Evolutionary conservation across 2,113 vertebrate species (phyloP), one percentile per base, ranked within the genome.

Genomic region (Callospermophilus lateralis): DNA sequence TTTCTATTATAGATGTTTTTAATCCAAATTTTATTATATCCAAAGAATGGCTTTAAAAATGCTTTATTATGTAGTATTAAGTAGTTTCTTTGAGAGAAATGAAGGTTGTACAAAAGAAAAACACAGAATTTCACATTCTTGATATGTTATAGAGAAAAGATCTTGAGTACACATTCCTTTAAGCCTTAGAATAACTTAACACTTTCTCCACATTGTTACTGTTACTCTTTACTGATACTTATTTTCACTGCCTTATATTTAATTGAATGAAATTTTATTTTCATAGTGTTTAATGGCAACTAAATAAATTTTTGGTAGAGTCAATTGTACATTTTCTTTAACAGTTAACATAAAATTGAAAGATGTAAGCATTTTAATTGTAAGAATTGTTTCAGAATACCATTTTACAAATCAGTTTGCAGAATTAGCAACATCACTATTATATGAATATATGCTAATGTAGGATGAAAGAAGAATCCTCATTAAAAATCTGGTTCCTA

Each of bases 401-500:
- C 67, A 67, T 96, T 97, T 96, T 91, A 97, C 93, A 98, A 97
- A 96, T 97, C 51, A 91, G 84, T 97, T 92, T 93, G 81, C 96
- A 85, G 55, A 85, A 97, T 98, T 97, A 96, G 91, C 85, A 85
- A 63, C 89, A 97, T 97, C 93, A 81, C 45, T 94, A 61, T 93
- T 95, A 53, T 37, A 95, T 65, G 80, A 96, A 37, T 91, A 48
- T 93, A 77, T 97, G 86, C 97, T 97, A 98, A 97, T 28, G 20
- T 28, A 89, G 84, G 94, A 95, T 61, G 89, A 98, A 98, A 90
- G 96, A 96, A 96, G 96, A 97, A 97, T 96, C 96, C 95, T 98
- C 98, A 97, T 98, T 99, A 98, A 98, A 9, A 98, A 94, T 86
- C 96, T 92, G 97, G 88, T 94, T 97, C 97, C 94, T 98, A 97